Percentiles rank a stretch among this genome's conserved stretches.
These are phyloP conservation scores for Cairina moschata DNA, from an alignment of 2,113 vertebrate genomes.

Conservation along the genomic window DNA sequence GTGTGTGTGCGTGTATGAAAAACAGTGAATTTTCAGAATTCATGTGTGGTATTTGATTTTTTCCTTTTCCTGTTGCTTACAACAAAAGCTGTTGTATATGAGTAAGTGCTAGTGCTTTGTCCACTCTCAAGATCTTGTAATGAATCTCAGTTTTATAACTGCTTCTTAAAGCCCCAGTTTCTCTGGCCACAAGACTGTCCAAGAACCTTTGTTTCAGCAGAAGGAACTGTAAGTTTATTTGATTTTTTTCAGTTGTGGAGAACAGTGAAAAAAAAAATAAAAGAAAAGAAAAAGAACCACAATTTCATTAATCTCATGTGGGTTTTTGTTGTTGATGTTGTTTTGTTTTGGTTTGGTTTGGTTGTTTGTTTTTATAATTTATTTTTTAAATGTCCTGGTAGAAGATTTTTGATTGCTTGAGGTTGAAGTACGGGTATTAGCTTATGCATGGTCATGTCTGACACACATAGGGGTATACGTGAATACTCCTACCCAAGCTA, in stretches of 20 bases:
- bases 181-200: not conserved
- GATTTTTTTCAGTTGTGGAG: not conserved
- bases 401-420: not conserved
- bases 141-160: not conserved
- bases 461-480: not conserved
- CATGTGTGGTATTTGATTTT: not conserved
- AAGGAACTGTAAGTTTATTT: not conserved
- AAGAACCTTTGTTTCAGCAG: not conserved
- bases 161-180: not conserved
- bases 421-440: not conserved
- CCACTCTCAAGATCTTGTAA: not conserved
- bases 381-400: not conserved
- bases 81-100: not conserved
- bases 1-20: not conserved
- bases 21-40: not conserved
- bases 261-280: not conserved
- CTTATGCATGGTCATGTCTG: not conserved
- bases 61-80: not conserved
- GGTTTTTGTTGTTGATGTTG: not conserved
- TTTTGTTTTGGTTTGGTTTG: not conserved
- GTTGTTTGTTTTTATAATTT: not conserved
- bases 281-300: not conserved
- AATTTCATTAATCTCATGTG: not conserved
- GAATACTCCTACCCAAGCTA: not conserved
- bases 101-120: not conserved